Evolutionary conservation across 2,888 invertebrate species (phyloP), one percentile per base, ranked within the genome.

Genomic region (Cerastis leucographa): DNA sequence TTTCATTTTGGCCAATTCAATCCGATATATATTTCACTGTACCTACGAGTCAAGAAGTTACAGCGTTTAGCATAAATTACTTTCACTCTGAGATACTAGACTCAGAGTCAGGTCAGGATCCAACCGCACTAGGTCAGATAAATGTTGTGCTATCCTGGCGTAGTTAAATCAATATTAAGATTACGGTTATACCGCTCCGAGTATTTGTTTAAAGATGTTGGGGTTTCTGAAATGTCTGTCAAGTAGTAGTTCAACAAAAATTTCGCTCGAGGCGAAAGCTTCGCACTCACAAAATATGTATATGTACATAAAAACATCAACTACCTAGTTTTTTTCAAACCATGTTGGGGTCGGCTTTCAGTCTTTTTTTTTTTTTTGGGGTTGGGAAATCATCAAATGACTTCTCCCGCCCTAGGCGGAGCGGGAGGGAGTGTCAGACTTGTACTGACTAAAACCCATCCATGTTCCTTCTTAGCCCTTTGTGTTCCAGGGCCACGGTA

Each of bases 101-200:
- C 17, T 54, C n/a, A n/a, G n/a, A n/a, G 46, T 44, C 71, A 64
- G 80, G 68, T 72, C 61, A 69, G 46, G 54, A 68, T 19, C 14
- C 1, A 19, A 68, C 14, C 7, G 5, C 51, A 71, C n/a, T 11
- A 35, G 82, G 85, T 71, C n/a, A 85, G 29, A 54, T 80, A 71
- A 54, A 56, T 61, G 42, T 29, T 19, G 40, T 17, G 46, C 56
- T 71, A 66, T 72, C 56, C 49, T 71, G 74, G 35, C 68, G 54
- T 69, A 61, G 22, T 49, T 44, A 71, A 29, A 62, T 35, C 12
- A 80, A 85, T 49, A 85, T 44, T 56, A 80, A 68, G 4, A 74
- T 8, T 66, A 81, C 68, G 19, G 81, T 35, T 75, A 62, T 56
- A 40, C 22, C 12, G 29, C n/a, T 69, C 25, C 19, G 22, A 19